Evolutionary conservation across 2,888 invertebrate genomes (phyloP).

Genomic region (Pachymerium ferrugineum): DNA sequence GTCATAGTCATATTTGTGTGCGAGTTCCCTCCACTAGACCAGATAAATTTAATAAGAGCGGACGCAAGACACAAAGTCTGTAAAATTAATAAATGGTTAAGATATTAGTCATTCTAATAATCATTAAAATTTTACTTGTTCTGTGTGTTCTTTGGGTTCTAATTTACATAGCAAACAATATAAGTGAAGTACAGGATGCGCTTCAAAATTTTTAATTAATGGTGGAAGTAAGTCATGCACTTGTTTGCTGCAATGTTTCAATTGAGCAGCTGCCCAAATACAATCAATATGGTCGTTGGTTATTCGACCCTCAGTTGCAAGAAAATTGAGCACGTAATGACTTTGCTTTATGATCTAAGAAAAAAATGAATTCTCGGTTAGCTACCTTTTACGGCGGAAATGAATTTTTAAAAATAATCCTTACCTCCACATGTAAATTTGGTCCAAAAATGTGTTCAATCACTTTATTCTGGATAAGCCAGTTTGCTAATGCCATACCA

Average conservation of each 20-base stretch:
- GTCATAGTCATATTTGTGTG: conserved; percentile 34
- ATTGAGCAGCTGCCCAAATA: conserved; percentile 90
- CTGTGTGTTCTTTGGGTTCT: conserved; percentile 86
- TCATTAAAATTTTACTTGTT: conserved; percentile 70
- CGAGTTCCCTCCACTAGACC: conserved; percentile 60
- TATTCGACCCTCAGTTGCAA: conserved; percentile 85
- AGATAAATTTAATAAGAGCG: conserved; percentile 81
- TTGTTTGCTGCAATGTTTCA: conserved; percentile 90
- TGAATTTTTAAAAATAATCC: not conserved
- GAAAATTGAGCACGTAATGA: conserved; percentile 83
- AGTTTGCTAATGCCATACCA: conserved; percentile 76
- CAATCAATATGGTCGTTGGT: conserved; percentile 84
- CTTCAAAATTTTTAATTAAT: conserved; percentile 81
- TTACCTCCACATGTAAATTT: conserved; percentile 88
- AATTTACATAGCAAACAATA: conserved; percentile 78
- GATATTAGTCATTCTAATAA: conserved; percentile 25
- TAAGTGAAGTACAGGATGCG: conserved; percentile 79
- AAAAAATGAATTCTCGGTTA: conserved; percentile 31
- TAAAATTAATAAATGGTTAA: conserved; percentile 40
- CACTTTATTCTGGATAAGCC: conserved; percentile 83
- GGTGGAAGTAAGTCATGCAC: conserved; percentile 86
- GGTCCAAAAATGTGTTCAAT: conserved; percentile 95
- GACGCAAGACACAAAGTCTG: conserved; percentile 84
- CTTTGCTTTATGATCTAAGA: conserved; percentile 83
- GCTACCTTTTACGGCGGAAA: not conserved